Evolutionary conservation across 2,113 vertebrate species (phyloP).

Genomic region (Neolamprologus fasciatus): DNA sequence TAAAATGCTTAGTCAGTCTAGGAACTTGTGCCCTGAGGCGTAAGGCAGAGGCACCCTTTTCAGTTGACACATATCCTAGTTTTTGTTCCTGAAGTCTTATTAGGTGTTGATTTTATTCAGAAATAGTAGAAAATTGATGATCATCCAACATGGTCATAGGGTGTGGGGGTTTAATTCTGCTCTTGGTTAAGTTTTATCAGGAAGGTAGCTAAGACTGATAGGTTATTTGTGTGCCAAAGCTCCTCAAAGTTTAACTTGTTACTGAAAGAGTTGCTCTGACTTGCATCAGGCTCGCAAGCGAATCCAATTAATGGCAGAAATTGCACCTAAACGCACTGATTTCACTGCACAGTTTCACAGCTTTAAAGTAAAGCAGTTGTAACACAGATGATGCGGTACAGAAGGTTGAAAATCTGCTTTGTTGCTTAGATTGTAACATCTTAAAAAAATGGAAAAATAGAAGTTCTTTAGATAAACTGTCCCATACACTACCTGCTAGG

Average conservation of each 20-base stretch:
- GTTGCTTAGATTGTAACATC: not conserved
- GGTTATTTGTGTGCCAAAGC: not conserved
- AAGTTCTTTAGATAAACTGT: not conserved
- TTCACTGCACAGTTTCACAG: not conserved
- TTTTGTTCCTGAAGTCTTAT: not conserved
- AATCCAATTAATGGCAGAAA: not conserved
- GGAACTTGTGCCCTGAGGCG: not conserved
- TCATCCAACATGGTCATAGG: not conserved
- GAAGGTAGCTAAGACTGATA: not conserved
- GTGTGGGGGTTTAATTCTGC: not conserved
- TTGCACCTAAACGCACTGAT: not conserved
- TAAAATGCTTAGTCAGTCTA: not conserved
- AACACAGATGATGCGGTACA: not conserved
- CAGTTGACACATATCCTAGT: rapidly evolving
- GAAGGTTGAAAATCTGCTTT: not conserved
- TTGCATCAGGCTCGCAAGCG: not conserved
- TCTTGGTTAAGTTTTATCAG: not conserved
- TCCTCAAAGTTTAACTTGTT: not conserved
- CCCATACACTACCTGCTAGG: not conserved
- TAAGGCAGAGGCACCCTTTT: not conserved
- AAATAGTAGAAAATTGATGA: not conserved
- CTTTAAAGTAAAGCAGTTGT: not conserved
- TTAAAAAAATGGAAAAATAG: not conserved
- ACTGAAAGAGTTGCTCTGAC: not conserved
- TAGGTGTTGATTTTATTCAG: not conserved